Evolutionary conservation across 2,113 vertebrate genomes (phyloP).

Genomic region (Numenius arquata): DNA sequence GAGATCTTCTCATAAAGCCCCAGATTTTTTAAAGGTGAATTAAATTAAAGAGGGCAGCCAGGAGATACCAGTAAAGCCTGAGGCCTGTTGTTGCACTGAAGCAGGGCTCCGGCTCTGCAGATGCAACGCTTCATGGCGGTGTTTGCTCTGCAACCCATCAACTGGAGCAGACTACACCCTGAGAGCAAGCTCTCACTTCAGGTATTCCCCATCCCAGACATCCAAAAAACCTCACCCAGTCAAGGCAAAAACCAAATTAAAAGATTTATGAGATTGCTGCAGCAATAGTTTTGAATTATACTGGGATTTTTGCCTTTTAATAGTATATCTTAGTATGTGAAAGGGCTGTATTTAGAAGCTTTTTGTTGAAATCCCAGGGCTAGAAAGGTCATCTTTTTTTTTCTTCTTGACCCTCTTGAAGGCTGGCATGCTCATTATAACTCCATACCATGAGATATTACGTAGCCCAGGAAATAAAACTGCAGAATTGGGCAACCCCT

Average conservation of each 20-base stretch:
- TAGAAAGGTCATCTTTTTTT: neutral
- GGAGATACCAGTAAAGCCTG: fast-evolving
- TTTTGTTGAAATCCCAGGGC: neutral
- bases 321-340: neutral
- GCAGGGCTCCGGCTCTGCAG: neutral
- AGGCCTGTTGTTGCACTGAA: neutral
- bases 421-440: neutral
- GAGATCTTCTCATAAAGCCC: neutral
- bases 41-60: neutral
- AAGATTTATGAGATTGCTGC: neutral
- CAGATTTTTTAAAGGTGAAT: neutral
- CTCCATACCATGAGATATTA: neutral
- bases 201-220: neutral
- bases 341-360: neutral
- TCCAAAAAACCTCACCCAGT: fast-evolving
- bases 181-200: neutral
- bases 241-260: neutral
- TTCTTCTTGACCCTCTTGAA: neutral
- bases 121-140: fast-evolving
- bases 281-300: neutral
- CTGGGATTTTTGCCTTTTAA: neutral
- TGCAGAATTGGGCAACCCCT: neutral
- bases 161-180: fast-evolving
- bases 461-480: neutral
- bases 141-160: neutral